Base-by-base conservation (phyloP, 2,888 invertebrate genomes). In the Willowsia nigromaculata region DNA sequence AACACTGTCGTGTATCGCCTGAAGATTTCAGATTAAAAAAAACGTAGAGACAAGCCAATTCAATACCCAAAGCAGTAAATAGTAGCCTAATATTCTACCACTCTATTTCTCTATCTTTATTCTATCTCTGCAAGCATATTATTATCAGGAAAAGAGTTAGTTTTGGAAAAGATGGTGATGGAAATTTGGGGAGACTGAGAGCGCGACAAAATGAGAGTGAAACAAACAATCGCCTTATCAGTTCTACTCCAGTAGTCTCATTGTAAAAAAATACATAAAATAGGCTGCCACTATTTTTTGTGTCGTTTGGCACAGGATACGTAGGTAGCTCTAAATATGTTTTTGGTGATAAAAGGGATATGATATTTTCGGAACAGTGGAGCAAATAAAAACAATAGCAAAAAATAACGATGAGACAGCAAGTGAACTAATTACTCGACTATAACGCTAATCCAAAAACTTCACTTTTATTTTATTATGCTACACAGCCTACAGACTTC, bases 161-260 rank as follows among this genome's bases (percentile, higher is more conserved):
- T 50, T 62, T 62, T 62, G 15, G 43, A 6, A 25, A 25, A 13
- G 71, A 71, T 71, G 43, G 71, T 9, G 30, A 71, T 40, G 43
- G 43, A 71, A 71, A 43, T 71, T 71, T 71, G 9, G 7, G 25
- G 43, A 40, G 30, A 40, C 7, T 25, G 71, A 25, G 71, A 71
- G n/a, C n/a, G n/a, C n/a, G n/a, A n/a, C n/a, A n/a, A 71, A 71
- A 71, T 40, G 13, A 15, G 43, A 43, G 11, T 68, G 71, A 71
- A 18, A 71, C 71, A 71, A 25, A 71, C 71, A 71, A 27, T 43
- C 71, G 43, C 71, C 13, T 71, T 71, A 71, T 71, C 71, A 71
- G 71, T 71, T 71, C 71, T 71, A 25, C 71, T 71, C 71, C 71
- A 71, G 71, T 71, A 25, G 25, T 5, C 9, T 43, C 71, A 0